Percentiles rank a stretch among this genome's conserved stretches.
phyloP scores from a whole-genome alignment of 2,113 vertebrate species.

The Chaetodon auriga region DNA sequence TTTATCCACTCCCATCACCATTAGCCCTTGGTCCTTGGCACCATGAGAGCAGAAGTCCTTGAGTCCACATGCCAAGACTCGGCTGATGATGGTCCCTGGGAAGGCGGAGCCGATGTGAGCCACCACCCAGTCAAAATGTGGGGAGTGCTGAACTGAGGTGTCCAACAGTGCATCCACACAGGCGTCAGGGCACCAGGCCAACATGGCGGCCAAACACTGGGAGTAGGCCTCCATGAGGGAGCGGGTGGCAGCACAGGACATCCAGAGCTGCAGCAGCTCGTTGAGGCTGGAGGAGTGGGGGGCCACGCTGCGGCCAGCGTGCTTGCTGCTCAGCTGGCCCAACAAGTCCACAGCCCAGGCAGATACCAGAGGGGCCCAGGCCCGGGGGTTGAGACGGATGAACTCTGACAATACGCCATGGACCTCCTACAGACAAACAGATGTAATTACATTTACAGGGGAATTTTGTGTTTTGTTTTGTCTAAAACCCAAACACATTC shows the following conservation, averaged over 20 bases:
- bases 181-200: constrained; percentile 91
- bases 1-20: constrained; percentile 80
- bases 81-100: constrained; percentile 94
- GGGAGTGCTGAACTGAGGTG: constrained; percentile 95
- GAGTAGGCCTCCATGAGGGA: constrained; percentile 95
- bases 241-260: constrained; percentile 91
- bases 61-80: constrained; percentile 93
- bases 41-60: constrained; percentile 94
- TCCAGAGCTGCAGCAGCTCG: constrained; percentile 95
- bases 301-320: constrained; percentile 88
- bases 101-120: constrained; percentile 97
- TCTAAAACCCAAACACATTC: background rate
- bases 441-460: background rate
- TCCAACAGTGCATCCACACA: constrained; percentile 94
- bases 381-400: constrained; percentile 88
- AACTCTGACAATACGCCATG: constrained; percentile 90
- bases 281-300: constrained; percentile 92
- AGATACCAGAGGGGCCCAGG: constrained; percentile 93
- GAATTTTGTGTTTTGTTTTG: background rate
- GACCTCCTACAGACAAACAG: constrained; percentile 81
- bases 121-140: constrained; percentile 98
- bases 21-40: constrained; percentile 75
- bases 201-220: constrained; percentile 93
- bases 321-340: constrained; percentile 94
- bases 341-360: constrained; percentile 96